Evolutionary conservation across 2,797 vertebrate species (phyloP).

Genomic region (Sphenodon punctatus): DNA sequence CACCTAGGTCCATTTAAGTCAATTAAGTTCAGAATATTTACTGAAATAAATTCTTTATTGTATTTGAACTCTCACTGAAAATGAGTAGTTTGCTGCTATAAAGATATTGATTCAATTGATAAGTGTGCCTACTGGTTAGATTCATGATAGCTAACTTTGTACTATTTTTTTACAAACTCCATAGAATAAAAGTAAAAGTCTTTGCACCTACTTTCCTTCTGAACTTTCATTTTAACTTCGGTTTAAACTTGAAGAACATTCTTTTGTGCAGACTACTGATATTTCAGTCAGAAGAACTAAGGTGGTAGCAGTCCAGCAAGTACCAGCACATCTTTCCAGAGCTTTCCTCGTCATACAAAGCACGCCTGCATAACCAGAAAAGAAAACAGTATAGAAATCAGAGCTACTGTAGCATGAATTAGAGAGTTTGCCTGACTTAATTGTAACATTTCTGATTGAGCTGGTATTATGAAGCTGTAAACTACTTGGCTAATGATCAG

Average conservation of each 20-base stretch:
- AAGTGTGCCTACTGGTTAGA: slow-evolving; percentile 36
- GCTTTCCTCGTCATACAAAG: background rate
- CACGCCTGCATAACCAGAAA: no score
- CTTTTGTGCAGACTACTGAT: slow-evolving; percentile 10
- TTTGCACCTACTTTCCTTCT: slow-evolving; percentile 7
- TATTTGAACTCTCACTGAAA: slow-evolving; percentile 73
- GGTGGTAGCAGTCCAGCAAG: background rate
- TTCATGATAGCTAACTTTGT: slow-evolving; percentile 22
- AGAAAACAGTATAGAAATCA: no score
- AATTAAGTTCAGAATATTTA: slow-evolving; percentile 79
- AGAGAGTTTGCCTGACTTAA: no score
- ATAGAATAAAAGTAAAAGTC: slow-evolving; percentile 16
- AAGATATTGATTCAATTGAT: slow-evolving; percentile 68
- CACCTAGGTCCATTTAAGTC: slow-evolving; percentile 82
- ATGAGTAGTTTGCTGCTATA: slow-evolving; percentile 69
- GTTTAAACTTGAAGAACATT: slow-evolving; percentile 28
- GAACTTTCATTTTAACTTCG: background rate
- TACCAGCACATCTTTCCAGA: background rate
- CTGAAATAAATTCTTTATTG: slow-evolving; percentile 71
- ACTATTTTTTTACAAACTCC: slow-evolving; percentile 36
- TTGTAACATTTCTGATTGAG: no score
- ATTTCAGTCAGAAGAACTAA: background rate
- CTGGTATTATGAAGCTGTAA: no score
- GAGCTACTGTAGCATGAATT: no score
- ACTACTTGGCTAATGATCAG: no score